Conservation (phyloP, 1,140 invertebrate genomes). For the Cotesia glomerata region DNA sequence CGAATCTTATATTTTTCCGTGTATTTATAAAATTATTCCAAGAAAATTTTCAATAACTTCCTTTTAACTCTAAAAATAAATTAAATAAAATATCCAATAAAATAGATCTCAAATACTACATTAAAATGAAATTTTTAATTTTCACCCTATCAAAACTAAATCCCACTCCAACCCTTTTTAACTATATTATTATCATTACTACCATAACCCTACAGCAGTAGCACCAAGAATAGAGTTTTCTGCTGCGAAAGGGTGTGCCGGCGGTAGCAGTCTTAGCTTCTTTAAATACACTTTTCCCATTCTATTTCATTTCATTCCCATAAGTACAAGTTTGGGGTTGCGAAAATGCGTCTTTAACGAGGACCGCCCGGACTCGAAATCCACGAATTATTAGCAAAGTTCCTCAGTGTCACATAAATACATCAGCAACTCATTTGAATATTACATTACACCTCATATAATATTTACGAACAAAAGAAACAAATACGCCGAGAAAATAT, state of each 20-base stretch:
- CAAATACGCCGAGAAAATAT: conserved; percentile 42
- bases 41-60: no score
- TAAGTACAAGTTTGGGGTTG: neutral
- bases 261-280: neutral
- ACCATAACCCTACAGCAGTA: neutral
- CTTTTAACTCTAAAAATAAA: neutral
- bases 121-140: conserved; percentile 1
- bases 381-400: conserved; percentile 13
- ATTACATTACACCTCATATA: conserved; percentile 36
- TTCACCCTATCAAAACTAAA: neutral
- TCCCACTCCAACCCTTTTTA: conserved; percentile 27
- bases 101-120: neutral
- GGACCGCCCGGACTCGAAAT: conserved; percentile 19
- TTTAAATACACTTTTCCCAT: neutral
- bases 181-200: conserved; percentile 20
- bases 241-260: conserved; percentile 1
- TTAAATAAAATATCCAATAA: neutral
- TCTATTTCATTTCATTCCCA: no score
- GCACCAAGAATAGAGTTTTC: neutral
- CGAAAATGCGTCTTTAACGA: conserved; percentile 54
- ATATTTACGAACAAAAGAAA: conserved; percentile 35
- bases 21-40: no score
- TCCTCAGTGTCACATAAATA: conserved; percentile 44
- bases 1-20: no score
- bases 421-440: conserved; percentile 60